Evolutionary conservation across 2,113 vertebrate genomes (phyloP), one percentile per base, ranked within the genome.

Genomic region (Paedocypris sp.): DNA sequence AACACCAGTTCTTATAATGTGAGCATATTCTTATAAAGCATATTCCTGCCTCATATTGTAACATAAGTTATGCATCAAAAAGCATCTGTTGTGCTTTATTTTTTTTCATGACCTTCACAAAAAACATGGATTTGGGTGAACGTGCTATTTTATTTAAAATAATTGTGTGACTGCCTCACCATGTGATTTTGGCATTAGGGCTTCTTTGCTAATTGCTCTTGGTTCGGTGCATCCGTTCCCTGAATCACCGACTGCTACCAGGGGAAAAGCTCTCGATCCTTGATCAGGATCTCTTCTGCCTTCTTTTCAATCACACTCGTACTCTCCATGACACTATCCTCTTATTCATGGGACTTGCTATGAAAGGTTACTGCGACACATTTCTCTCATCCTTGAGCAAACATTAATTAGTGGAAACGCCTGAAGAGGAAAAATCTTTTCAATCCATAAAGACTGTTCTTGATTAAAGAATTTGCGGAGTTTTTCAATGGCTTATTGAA

Each of bases 221-320:
- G 22, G 45, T 62, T 45, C 29, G 11, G 29, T 54, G 46, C 42
- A 68, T 68, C 61, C 43, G 51, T 59, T 68, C 66, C 20, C 56
- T 57, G 60, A 64, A 49, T 52, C 45, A 61, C 66, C 62, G 62
- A 64, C 66, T 72, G 65, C 56, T 62, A 64, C 62, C 39, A 43
- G 36, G 59, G 66, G 62, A 47, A 65, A 58, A 62, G 45, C 45
- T 62, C 46, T 65, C 50, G 38, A 46, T 62, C 19, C 25, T 49
- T 53, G 54, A 52, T 66, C 49, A 42, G 57, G 28, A 47, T 42
- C 36, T 47, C 43, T 22, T 35, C 5, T 26, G 45, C 39, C 25
- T 8, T 59, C 36, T 43, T 20, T 33, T 31, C 32, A 45, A 6
- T 22, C 47, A 48, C 13, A 12, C 43, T 49, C 56, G 25, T 9